Base-by-base conservation (phyloP, 2,888 invertebrate genomes). In the Aelia acuminata region DNA sequence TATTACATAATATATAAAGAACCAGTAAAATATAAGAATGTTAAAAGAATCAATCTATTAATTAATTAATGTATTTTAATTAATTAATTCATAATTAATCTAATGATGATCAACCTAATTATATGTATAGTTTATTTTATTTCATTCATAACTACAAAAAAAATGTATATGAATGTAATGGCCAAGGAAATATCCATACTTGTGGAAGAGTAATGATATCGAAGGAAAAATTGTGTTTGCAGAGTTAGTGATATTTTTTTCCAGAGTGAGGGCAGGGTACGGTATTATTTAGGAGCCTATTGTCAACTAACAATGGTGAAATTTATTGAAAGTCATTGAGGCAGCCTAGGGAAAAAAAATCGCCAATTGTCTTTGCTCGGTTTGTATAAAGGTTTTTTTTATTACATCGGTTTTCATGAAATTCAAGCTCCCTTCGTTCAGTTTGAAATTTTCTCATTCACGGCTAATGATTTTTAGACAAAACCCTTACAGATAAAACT, bases 241-340 rank as follows among this genome's bases (percentile, higher is more conserved):
- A 80, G 80, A 43, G 43, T 39, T 80, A 80, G 43, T 80, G 80
- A 80, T 80, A 80, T 80, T 80, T 80, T n/a, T 80, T 80, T 80
- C 43, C 43, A 80, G 80, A 80, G 80, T 43, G 43, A 47, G 43
- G 31, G 43, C 80, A 22, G 43, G 43, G 43, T 35, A 70, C 22
- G 80, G 80, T 80, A 80, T 80, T 80, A 80, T 80, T 80, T 80
- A 80, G 43, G 80, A 39, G 8, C 80, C 80, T 80, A 80, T 80
- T 80, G 80, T 80, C 80, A 80, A 80, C 80, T 39, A 80, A 80
- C 80, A 80, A 80, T 80, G 80, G 80, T 80, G 80, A 80, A 80
- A 80, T 80, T 80, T 80, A 80, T 80, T 80, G 80, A 80, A 80
- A 80, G 80, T 80, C 80, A 80, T 80, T 80, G 43, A 80, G 80